phyloP scores from a whole-genome alignment of 2,113 vertebrate genomes.

The Thunnus thynnus region DNA sequence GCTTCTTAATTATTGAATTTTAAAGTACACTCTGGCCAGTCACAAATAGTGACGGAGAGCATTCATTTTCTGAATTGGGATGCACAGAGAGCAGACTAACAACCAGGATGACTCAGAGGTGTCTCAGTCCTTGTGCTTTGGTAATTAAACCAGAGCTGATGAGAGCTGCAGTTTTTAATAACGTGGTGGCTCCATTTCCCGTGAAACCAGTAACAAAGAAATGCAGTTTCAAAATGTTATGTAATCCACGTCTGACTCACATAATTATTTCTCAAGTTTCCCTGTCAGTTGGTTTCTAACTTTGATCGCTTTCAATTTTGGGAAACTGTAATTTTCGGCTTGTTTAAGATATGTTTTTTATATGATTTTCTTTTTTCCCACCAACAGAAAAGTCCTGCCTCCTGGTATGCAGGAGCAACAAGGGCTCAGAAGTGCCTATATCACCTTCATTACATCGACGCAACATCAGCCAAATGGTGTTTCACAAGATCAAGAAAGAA shows the following conservation, averaged over 20 bases:
- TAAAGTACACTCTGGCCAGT: not conserved
- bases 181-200: not conserved
- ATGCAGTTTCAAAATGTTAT: not conserved
- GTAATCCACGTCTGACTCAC: not conserved
- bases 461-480: constrained; percentile 97
- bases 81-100: not conserved
- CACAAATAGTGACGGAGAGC: not conserved
- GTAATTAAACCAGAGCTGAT: not conserved
- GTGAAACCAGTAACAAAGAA: not conserved
- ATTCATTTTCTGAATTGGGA: not conserved
- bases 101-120: constrained; percentile 1
- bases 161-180: too few species aligned
- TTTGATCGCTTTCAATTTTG: not conserved
- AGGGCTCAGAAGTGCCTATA: constrained; percentile 87
- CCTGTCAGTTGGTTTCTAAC: not conserved
- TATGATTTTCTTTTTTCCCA: not conserved
- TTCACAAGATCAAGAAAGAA: constrained; percentile 98
- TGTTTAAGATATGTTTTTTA: not conserved
- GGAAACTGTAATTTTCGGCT: not conserved
- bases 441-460: constrained; percentile 90
- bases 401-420: constrained; percentile 92
- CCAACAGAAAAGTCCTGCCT: constrained; percentile 94
- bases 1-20: not conserved
- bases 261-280: not conserved
- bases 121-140: not conserved